A percentile compares a stretch with the other conserved stretches of the same genome.
phyloP scores from a whole-genome alignment of 2,113 vertebrate species.

The Anas platyrhynchos region DNA sequence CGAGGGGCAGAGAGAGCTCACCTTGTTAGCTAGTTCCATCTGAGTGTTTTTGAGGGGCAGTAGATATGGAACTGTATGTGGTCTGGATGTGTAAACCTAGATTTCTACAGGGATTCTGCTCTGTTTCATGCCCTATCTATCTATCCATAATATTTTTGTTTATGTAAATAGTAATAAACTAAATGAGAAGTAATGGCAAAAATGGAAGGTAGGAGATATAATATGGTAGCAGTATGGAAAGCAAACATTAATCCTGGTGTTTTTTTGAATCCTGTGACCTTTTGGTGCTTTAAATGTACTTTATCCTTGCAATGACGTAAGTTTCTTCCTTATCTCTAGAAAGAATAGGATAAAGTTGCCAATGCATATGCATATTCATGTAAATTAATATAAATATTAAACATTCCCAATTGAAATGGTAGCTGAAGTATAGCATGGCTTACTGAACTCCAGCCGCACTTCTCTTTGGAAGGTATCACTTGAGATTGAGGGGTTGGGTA shows the following conservation, averaged over 20 bases:
- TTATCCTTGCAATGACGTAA: not conserved
- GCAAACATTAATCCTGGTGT: not conserved
- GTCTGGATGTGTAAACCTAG: not conserved
- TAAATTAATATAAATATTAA: not conserved
- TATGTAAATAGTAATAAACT: not conserved
- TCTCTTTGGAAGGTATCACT: not conserved
- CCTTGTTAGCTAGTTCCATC: not conserved
- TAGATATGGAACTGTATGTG: rapidly evolving
- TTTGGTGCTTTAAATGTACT: not conserved
- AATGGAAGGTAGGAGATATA: not conserved
- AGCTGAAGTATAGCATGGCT: not conserved
- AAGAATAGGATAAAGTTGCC: not conserved
- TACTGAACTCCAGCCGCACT: not conserved
- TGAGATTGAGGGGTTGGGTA: not conserved
- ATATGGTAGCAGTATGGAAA: not conserved
- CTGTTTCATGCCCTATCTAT: not conserved
- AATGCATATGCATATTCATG: not conserved
- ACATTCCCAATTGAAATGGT: not conserved
- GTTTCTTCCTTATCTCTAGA: not conserved
- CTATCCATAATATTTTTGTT: not conserved
- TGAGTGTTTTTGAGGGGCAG: not conserved
- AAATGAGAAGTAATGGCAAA: not conserved
- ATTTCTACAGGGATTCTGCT: not conserved
- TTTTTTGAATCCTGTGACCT: not conserved
- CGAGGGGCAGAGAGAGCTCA: not conserved